These are phyloP conservation scores for Styela plicata DNA, from an alignment of 23 tunicate genomes.

Conservation along the genomic window DNA sequence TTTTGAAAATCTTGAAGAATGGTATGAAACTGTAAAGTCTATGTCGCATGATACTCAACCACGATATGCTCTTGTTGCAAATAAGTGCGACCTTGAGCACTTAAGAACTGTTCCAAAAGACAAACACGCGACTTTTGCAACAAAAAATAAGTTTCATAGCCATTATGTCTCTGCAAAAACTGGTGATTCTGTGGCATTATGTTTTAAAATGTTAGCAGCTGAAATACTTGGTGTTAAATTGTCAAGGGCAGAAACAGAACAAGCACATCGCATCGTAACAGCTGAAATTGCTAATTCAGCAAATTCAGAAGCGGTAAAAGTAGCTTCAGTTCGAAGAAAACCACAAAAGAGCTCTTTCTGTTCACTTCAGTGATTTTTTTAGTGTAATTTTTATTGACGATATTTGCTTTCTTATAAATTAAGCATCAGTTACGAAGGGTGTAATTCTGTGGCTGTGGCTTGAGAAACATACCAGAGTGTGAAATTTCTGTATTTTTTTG, in stretches of 20 bases:
- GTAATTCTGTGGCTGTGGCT: too few species aligned
- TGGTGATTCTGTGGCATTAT: conserved; percentile 73
- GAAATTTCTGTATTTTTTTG: too few species aligned
- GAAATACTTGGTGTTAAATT: conserved; percentile 75
- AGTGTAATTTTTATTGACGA: too few species aligned
- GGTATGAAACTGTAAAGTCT: conserved; percentile 48
- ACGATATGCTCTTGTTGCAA: conserved; percentile 75
- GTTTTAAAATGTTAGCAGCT: conserved; percentile 71
- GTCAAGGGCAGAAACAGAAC: conserved; percentile 57
- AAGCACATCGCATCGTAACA: conserved; percentile 43
- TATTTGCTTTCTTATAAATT: too few species aligned
- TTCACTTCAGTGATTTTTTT: conserved; percentile 37
- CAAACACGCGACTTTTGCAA: conserved; percentile 65
- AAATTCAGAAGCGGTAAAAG: conserved; percentile 9
- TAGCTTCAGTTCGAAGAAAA: neutral
- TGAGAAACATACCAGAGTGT: too few species aligned
- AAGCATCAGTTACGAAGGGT: too few species aligned
- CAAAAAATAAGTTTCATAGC: conserved; percentile 54
- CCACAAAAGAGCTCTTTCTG: conserved; percentile 57
- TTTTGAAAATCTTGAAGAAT: conserved; percentile 71
- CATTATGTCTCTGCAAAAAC: conserved; percentile 89
- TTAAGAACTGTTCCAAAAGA: conserved; percentile 53
- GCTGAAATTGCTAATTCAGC: conserved; percentile 19
- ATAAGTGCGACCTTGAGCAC: conserved; percentile 89
- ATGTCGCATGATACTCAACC: conserved; percentile 27